These are phyloP conservation scores for Hippoglossus stenolepis DNA, from an alignment of 2,113 vertebrate genomes.

Conservation along the genomic window DNA sequence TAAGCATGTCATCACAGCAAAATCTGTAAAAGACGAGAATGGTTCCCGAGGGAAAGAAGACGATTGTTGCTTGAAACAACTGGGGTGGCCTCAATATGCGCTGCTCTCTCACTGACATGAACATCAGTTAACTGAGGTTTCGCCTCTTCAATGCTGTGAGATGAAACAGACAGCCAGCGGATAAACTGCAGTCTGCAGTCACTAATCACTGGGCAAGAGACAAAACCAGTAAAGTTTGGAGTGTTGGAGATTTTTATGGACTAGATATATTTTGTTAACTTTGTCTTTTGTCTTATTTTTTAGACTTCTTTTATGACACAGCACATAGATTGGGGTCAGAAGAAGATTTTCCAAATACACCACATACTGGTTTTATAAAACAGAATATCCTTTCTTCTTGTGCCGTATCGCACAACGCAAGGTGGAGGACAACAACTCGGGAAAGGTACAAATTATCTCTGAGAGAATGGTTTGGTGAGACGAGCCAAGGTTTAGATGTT, in stretches of 20 bases:
- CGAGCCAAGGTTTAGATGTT: too few relatives aligned
- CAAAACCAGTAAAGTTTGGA: neutral
- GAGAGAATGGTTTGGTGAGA: too few relatives aligned
- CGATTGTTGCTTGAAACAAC: slow-evolving; percentile 7
- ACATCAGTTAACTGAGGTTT: neutral
- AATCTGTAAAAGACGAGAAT: slow-evolving; percentile 32
- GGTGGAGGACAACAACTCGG: too few relatives aligned
- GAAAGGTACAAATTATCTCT: too few relatives aligned
- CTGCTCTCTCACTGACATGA: neutral
- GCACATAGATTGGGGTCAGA: too few relatives aligned
- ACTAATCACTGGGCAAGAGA: neutral
- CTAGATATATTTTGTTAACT: too few relatives aligned
- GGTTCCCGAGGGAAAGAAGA: slow-evolving; percentile 22
- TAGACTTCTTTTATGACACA: too few relatives aligned
- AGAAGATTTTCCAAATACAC: too few relatives aligned
- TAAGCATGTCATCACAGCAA: slow-evolving; percentile 48
- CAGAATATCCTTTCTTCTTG: too few relatives aligned
- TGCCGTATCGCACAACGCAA: too few relatives aligned
- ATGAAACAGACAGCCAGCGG: neutral
- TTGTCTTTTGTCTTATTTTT: too few relatives aligned
- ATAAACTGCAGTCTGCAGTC: neutral
- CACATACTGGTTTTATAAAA: too few relatives aligned
- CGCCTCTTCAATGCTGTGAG: neutral
- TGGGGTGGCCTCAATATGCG: neutral
- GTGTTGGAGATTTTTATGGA: neutral